A percentile compares a stretch with the other conserved stretches of the same genome.
These are phyloP conservation scores for Aramus guarauna DNA, from an alignment of 2,113 vertebrate species.

Conservation along the genomic window DNA sequence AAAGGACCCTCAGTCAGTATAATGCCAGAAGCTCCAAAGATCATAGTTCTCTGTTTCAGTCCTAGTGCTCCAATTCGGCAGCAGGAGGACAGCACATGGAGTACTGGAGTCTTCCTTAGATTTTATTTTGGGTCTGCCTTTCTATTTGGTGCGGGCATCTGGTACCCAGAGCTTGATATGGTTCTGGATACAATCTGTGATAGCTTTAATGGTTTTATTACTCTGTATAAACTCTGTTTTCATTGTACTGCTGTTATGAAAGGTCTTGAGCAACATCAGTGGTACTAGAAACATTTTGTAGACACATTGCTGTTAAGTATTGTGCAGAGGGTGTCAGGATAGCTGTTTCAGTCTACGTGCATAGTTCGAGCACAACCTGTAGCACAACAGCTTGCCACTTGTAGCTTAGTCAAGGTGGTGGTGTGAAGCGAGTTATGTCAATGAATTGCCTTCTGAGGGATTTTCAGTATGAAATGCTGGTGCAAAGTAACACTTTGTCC, in stretches of 20 bases:
- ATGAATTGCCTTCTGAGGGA: background rate
- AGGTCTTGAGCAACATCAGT: background rate
- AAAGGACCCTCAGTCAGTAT: background rate
- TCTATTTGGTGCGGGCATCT: background rate
- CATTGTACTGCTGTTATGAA: background rate
- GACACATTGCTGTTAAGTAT: background rate
- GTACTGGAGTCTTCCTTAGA: background rate
- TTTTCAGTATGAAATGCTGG: background rate
- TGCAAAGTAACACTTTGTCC: background rate
- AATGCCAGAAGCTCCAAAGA: background rate
- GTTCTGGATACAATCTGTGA: background rate
- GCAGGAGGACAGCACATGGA: background rate
- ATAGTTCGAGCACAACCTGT: background rate
- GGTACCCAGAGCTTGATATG: background rate
- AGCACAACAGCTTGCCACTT: background rate
- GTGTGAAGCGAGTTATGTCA: background rate
- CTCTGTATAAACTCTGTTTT: background rate
- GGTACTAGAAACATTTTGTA: background rate
- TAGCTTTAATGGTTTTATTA: background rate
- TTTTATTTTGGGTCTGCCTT: background rate
- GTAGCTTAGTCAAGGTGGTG: background rate
- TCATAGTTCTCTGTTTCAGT: background rate
- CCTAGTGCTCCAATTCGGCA: background rate
- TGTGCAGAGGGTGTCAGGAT: background rate
- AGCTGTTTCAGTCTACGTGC: fast-evolving